These are phyloP conservation scores for Dynastes tityus DNA, from an alignment of 2,888 invertebrate species.

Conservation along the genomic window DNA sequence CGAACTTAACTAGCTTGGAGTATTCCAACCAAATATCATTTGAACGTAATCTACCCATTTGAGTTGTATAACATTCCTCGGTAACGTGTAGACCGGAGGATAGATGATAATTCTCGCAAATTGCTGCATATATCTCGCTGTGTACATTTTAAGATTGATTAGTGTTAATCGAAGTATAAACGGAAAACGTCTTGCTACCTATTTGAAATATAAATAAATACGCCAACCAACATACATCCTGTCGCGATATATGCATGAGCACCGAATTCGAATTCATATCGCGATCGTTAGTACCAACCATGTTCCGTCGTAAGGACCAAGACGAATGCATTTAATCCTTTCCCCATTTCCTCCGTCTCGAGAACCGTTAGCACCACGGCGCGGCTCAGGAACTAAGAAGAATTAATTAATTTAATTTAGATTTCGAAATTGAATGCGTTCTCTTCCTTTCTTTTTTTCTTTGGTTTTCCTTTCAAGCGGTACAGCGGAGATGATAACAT, in stretches of 20 bases:
- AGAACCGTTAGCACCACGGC: background rate
- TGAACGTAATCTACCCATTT: background rate
- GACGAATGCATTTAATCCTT: slow-evolving; percentile 4
- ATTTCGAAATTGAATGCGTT: slow-evolving; percentile 6
- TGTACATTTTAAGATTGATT: background rate
- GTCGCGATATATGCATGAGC: background rate
- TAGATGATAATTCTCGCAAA: too few relatives aligned
- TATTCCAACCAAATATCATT: background rate
- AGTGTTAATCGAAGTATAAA: background rate
- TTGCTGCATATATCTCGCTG: too few relatives aligned
- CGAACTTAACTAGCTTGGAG: background rate
- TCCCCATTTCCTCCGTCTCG: background rate
- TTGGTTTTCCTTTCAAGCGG: too few relatives aligned
- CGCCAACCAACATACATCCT: background rate
- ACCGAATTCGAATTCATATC: background rate
- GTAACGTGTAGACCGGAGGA: too few relatives aligned
- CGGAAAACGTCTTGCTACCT: background rate
- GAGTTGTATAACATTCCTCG: background rate
- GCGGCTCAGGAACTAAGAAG: slow-evolving; percentile 12
- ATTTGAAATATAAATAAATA: slow-evolving; percentile 8
- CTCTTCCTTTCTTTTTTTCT: background rate
- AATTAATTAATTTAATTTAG: slow-evolving; percentile 13
- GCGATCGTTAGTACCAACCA: background rate
- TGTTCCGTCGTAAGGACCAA: background rate
- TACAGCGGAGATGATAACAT: slow-evolving; percentile 8